Percentiles rank a stretch among this genome's conserved stretches.
Evolutionary conservation across 2,888 invertebrate species (phyloP).

Genomic region (Drepana falcataria): DNA sequence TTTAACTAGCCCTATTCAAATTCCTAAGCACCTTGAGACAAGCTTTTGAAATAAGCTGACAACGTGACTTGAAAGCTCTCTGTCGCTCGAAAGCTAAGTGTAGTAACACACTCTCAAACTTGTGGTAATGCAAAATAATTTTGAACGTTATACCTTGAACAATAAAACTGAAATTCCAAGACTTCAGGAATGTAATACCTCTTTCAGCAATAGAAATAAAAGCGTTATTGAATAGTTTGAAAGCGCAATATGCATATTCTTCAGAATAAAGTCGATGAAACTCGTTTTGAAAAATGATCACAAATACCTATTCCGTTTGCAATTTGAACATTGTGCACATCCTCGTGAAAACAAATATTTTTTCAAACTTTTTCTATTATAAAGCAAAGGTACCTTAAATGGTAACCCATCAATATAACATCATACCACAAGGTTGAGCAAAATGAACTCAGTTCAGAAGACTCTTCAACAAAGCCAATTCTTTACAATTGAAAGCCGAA

Average conservation of each 20-base stretch:
- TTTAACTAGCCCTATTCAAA: neutral
- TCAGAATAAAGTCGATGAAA: neutral
- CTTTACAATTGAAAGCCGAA: neutral
- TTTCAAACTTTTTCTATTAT: too few species aligned
- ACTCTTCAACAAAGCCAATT: neutral
- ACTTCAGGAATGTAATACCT: neutral
- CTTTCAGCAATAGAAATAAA: neutral
- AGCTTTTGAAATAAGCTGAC: conserved; percentile 10
- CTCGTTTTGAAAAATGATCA: neutral
- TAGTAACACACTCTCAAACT: conserved; percentile 12
- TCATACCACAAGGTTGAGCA: neutral
- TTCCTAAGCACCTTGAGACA: neutral
- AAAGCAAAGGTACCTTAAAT: too few species aligned
- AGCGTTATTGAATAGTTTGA: neutral
- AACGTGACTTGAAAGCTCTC: conserved; percentile 15
- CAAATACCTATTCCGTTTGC: too few species aligned
- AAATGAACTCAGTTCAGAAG: neutral
- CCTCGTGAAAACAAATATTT: too few species aligned
- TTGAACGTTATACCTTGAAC: neutral
- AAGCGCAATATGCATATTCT: neutral
- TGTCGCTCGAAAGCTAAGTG: conserved; percentile 18
- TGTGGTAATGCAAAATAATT: neutral
- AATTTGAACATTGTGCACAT: too few species aligned
- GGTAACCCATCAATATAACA: too few species aligned
- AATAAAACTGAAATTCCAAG: neutral